Conservation (phyloP, 2,113 vertebrate species). For the Oxyura jamaicensis region DNA sequence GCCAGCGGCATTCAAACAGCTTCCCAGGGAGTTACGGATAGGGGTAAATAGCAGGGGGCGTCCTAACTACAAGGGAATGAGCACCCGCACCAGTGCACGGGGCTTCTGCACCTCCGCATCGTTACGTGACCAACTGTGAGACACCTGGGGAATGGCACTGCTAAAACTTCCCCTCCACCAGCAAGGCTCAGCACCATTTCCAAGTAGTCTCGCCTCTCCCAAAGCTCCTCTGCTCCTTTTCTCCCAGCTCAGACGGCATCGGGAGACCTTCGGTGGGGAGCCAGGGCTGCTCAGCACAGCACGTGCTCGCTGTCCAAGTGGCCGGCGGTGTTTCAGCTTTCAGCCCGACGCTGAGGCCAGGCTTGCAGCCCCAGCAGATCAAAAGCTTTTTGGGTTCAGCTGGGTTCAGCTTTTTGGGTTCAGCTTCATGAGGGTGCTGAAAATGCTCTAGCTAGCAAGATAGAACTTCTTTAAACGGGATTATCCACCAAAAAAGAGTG, state of each 20-base stretch:
- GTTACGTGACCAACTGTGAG: neutral
- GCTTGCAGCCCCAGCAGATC: neutral
- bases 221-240: accelerated
- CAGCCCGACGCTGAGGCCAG: neutral
- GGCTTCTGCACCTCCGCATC: neutral
- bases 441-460: accelerated
- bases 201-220: neutral
- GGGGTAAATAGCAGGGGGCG: too few relatives aligned
- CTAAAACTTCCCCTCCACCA: neutral
- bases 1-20: neutral
- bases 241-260: neutral
- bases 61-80: neutral
- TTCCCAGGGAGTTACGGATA: neutral
- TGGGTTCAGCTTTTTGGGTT: too few relatives aligned
- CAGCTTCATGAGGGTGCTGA: accelerated
- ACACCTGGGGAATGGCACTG: neutral
- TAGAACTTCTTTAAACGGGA: accelerated
- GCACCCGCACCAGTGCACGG: neutral
- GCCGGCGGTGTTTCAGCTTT: neutral
- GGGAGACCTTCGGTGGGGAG: neutral
- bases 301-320: accelerated
- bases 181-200: neutral
- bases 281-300: accelerated
- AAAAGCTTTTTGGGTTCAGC: neutral
- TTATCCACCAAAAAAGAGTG: neutral